Evolutionary conservation across 2,888 invertebrate genomes (phyloP).

Genomic region (Callosobruchus maculatus): DNA sequence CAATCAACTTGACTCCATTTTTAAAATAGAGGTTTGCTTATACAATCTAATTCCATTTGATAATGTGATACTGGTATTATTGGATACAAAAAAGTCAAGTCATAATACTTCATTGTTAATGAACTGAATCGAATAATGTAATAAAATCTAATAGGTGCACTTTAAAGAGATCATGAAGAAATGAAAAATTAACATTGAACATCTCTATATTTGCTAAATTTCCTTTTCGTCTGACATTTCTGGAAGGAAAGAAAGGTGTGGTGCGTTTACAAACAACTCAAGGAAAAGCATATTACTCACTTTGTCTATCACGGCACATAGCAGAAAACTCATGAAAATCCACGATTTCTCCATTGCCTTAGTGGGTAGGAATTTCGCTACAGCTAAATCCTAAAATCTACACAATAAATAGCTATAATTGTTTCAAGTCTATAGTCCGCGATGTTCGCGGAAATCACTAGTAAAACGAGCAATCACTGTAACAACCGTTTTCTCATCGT

Average conservation of each 20-base stretch:
- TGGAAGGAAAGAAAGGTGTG: background rate
- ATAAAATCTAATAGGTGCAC: too few species aligned
- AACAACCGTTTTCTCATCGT: background rate
- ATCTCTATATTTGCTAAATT: background rate
- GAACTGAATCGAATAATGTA: too few species aligned
- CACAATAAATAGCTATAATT: background rate
- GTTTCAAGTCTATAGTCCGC: background rate
- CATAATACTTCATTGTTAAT: too few species aligned
- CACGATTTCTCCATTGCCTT: background rate
- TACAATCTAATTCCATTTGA: too few species aligned
- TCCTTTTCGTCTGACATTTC: background rate
- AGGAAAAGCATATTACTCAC: background rate
- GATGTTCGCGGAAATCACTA: background rate
- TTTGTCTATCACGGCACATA: background rate
- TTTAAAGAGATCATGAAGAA: too few species aligned
- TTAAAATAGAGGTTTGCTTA: too few species aligned
- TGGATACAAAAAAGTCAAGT: too few species aligned
- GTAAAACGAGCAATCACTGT: background rate
- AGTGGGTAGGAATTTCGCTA: too few species aligned
- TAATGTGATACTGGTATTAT: too few species aligned
- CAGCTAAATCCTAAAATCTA: background rate
- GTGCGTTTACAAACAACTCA: background rate
- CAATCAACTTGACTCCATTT: too few species aligned
- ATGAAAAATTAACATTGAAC: too few species aligned
- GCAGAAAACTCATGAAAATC: background rate